Evolutionary conservation across 37 sponge, comb jelly and placozoan species (phyloP).

Genomic region (Axinella damicornis): DNA sequence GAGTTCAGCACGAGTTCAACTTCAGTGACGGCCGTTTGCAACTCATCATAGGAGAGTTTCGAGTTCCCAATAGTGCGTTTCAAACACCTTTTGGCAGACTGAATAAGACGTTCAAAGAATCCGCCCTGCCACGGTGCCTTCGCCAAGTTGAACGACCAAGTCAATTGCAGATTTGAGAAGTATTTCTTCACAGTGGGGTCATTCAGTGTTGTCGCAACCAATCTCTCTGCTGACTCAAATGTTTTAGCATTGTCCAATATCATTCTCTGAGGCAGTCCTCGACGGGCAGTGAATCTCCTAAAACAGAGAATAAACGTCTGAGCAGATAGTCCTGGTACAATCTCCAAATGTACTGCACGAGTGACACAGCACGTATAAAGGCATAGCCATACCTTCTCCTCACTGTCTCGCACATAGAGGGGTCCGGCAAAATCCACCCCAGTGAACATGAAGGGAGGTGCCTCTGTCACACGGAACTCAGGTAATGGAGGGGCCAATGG

Average conservation of each 20-base stretch:
- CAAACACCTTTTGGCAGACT: conserved; percentile 31
- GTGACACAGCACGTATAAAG: conserved; percentile 31
- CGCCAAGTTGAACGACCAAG: conserved; percentile 9
- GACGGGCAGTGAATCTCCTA: conserved; percentile 28
- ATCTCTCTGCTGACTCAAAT: conserved; percentile 15
- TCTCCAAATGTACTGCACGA: conserved; percentile 33
- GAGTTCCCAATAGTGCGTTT: conserved; percentile 22
- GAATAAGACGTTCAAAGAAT: conserved; percentile 21
- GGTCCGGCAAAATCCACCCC: conserved; percentile 40
- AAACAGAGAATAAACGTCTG: conserved; percentile 17
- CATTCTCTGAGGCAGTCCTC: conserved; percentile 26
- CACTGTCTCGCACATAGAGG: background rate
- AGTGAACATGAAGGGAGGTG: conserved; percentile 6
- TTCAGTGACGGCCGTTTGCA: conserved; percentile 31
- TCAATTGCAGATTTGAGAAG: background rate
- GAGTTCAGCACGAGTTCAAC: no score
- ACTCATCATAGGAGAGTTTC: conserved; percentile 22
- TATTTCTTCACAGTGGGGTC: background rate
- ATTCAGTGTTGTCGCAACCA: background rate
- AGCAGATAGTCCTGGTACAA: conserved; percentile 19
- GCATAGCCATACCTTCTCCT: conserved; percentile 28
- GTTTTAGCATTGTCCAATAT: conserved; percentile 39
- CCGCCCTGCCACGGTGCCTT: conserved; percentile 23
- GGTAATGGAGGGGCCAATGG: conserved; percentile 30
- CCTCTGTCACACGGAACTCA: background rate